Base-by-base conservation (phyloP, 2,797 vertebrate genomes). In the Valencia hispanica region DNA sequence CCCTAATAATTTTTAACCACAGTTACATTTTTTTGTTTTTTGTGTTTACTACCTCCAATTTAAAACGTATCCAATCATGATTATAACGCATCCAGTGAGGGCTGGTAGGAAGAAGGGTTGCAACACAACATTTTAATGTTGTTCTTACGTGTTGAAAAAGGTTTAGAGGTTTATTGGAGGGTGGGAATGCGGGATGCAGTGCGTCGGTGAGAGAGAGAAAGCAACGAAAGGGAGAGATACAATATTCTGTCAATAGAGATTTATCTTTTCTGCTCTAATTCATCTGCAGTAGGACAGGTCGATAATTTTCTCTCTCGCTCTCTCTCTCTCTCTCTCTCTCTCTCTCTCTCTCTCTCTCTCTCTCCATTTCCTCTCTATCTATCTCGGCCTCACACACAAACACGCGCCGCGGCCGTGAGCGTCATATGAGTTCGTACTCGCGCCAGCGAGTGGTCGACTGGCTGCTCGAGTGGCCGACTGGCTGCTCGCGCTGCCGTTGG, bases 381-480 rank as follows among this genome's bases (percentile, higher is more conserved):
- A 34, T 53, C 69, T 63, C 30, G 17, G 14, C 45, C 55, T 55
- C 77, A 39, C 17, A 61, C 73, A 30, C 72, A 72, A 34, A 50
- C 63, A 4, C 68, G 27, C 81, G n/a, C 81, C 41, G 61, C 82
- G 63, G 74, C 80, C 4, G 73, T 30, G 74, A 39, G 75, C 82
- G 27, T 68, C 22, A 30, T 0, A 91, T 92, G 91, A 87, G 84
- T 86, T 79, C 83, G 27, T 90, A 86, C 85, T 89, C 90, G 75
- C 84, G 84, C 79, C 86, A 78, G 81, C 88, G 84, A 76, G 84
- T 72, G 82, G 87, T 87, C 82, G 88, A 89, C 83, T 93, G 90
- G 92, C 88, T 92, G 83, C 88, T 92, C 72, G 84, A n/a, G n/a
- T 72, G 82, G 87, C 88, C 82, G 88, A 89, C 83, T 93, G 90